phyloP scores from a whole-genome alignment of 2,113 vertebrate species.

The Leuciscus idus region DNA sequence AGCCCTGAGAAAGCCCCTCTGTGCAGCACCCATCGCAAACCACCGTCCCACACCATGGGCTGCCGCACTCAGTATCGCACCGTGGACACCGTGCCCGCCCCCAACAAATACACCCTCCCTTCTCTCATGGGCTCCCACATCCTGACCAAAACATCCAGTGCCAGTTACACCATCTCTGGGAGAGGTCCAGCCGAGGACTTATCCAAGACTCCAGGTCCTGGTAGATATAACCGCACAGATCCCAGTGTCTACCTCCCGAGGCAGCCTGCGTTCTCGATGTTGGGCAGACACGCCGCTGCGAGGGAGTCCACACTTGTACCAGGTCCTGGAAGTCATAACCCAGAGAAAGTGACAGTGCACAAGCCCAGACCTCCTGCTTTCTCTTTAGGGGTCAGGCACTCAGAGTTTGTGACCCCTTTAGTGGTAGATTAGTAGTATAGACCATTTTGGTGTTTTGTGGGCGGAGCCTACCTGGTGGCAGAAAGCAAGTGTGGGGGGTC shows the following conservation, averaged over 20 bases:
- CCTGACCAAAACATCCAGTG: constrained; percentile 77
- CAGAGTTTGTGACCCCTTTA: constrained; percentile 75
- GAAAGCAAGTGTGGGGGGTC: too few species aligned
- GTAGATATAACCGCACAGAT: constrained; percentile 79
- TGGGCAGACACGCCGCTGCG: constrained; percentile 71
- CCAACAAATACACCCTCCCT: constrained; percentile 84
- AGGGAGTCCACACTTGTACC: constrained; percentile 68
- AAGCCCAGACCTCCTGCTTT: constrained; percentile 77
- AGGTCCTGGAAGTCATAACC: constrained; percentile 81
- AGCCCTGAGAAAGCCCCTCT: constrained; percentile 79
- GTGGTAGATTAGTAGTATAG: constrained; percentile 54
- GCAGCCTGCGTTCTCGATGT: constrained; percentile 82
- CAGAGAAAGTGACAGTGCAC: constrained; percentile 77
- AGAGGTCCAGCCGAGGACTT: constrained; percentile 76
- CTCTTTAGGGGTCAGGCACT: constrained; percentile 82
- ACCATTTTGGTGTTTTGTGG: too few species aligned
- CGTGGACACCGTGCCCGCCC: constrained; percentile 75
- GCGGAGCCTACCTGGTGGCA: too few species aligned
- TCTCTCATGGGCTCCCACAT: constrained; percentile 79
- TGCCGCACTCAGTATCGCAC: constrained; percentile 73
- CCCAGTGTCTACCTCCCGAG: constrained; percentile 75
- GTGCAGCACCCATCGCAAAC: constrained; percentile 69
- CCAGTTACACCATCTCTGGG: constrained; percentile 77
- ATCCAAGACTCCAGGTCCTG: constrained; percentile 79
- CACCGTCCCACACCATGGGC: constrained; percentile 83